These are phyloP conservation scores for Heliangelus exortis DNA, from an alignment of 2,797 vertebrate genomes.

Conservation along the genomic window DNA sequence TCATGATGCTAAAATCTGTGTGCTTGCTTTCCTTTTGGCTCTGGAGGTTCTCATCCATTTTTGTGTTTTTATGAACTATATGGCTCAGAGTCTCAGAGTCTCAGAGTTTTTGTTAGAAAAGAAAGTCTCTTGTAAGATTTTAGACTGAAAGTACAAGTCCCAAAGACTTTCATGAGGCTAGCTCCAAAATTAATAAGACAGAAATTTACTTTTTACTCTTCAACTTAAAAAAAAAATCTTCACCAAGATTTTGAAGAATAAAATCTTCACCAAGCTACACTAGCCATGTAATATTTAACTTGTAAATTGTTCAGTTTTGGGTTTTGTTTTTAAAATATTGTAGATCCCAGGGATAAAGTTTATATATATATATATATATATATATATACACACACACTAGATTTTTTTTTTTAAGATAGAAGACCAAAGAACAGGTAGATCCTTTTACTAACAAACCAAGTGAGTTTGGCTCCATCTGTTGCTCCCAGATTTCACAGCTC, in stretches of 20 bases:
- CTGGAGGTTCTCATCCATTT: background rate
- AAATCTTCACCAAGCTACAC: background rate
- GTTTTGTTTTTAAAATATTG: background rate
- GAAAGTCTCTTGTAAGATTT: background rate
- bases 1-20: background rate
- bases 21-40: background rate
- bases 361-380: background rate
- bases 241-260: too few species aligned
- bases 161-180: background rate
- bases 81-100: background rate
- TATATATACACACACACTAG: background rate
- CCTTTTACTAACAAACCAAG: conserved; percentile 35
- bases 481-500: conserved; percentile 61
- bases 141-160: background rate
- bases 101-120: background rate
- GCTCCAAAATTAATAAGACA: background rate
- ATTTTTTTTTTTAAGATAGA: background rate
- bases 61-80: background rate
- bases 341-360: background rate
- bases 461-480: conserved; percentile 54
- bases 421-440: background rate
- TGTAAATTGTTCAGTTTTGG: background rate
- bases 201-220: too few species aligned
- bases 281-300: background rate
- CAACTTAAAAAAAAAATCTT: too few species aligned